Base-by-base conservation (phyloP, 2,797 vertebrate species). In the Gallinago stenura region DNA sequence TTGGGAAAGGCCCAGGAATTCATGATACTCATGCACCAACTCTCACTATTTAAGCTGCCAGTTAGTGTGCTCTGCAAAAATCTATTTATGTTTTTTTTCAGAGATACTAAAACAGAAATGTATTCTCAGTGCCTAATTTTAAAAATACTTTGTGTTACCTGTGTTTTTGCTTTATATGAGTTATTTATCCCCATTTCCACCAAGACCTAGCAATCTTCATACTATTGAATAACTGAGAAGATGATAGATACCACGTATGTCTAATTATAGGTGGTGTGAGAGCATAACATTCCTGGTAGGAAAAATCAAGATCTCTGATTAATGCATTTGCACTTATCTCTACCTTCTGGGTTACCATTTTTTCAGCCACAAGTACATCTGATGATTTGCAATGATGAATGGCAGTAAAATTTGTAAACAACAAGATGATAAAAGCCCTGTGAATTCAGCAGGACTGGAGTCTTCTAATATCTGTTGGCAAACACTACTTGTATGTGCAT, bases 321-420 rank as follows among this genome's bases (percentile, higher is more conserved):
- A 88, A 78, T 79, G 46, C 48, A 46, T 87, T 90, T 89, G 66
- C 64, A 70, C 46, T 90, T 70, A n/a, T 70, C 48, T 87, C 51
- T 92, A 83, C 46, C 51, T 95, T 88, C 80, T 60, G 78, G 92
- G 80, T 73, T 94, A 76, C 62, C 37, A 7, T 90, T 86, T 95
- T 88, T 82, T 90, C 91, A 90, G 50, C 65, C 53, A 50, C 60
- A 80, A 83, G 84, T 75, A 69, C 33, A 66, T 87, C 70, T 83
- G 78, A 85, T 93, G 70, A 88, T 90, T 93, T 91, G 50, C 48
- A 51, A 9, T 88, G 76, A 56, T 81, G 91, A 92, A 62, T 94
- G 77, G 69, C 82, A 89, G 45, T n/a, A 28, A 76, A 88, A 91
- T 82, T 69, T 93, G 62, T 95, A 79, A 97, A 91, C 65, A 88